Evolutionary conservation across 1,140 invertebrate genomes (phyloP), one percentile per base, ranked within the genome.

Genomic region (Hylyphantes graminicola): DNA sequence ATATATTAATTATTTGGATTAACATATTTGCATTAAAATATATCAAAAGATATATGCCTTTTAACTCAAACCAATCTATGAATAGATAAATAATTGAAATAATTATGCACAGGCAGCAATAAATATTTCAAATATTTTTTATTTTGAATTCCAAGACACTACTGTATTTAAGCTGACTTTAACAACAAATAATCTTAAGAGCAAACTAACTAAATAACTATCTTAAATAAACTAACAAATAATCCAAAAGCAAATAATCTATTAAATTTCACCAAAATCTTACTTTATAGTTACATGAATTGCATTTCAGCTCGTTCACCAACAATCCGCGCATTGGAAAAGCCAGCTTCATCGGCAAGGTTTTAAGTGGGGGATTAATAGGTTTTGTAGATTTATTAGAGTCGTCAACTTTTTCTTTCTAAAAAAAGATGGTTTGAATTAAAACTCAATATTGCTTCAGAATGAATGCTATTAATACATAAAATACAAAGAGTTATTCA

Each of bases 271-370:
- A 35, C 35, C 35, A 67, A 19, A 55, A 13, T 85, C 83, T 87
- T 88, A 94, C 94, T 91, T 95, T 95, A 89, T 92, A 93, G 17
- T 93, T 92, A 90, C 96, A 97, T 51, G 92, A 92, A 48, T 93
- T 94, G 89, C 96, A 97, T 83, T 94, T 92, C 57, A 96, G 92
- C 88, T 96, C 94, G 87, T 94, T 95, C 85, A 95, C 95, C 77
- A 96, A 91, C n/a, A 95, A 93, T 11, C 95, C 96, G 86, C 92
- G 92, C 87, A 95, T 95, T 8, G 94, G 94, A 90, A 93, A 92
- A n/a, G 80, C 79, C 55, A 86, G n/a, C 7, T 35, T 83, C 10
- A 67, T 13, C 11, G 70, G 72, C 12, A 59, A 65, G 15, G 59
- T 21, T 50, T 83, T 74, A 21, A 21, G 51, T 53, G 68, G 53